Percentiles rank a stretch among this genome's conserved stretches.
These are phyloP conservation scores for Mythimna pallens DNA, from an alignment of 2,888 invertebrate genomes.

Conservation along the genomic window DNA sequence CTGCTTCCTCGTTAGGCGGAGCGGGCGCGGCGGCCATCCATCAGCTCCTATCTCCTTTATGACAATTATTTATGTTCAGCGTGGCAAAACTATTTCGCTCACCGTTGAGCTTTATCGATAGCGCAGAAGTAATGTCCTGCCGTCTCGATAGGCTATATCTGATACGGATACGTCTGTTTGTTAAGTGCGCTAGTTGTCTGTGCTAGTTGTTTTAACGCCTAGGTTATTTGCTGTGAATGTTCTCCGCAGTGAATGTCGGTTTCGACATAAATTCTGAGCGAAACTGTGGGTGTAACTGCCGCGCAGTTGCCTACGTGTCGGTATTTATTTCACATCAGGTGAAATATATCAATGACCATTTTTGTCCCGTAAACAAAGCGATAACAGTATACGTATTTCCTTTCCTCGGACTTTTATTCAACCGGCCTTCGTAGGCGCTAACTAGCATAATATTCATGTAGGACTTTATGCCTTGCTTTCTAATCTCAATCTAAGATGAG, in stretches of 20 bases:
- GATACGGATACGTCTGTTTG: constrained; percentile 90
- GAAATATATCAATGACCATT: constrained; percentile 81
- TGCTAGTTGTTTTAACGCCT: constrained; percentile 90
- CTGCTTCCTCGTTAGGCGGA: constrained; percentile 83
- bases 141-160: constrained; percentile 88
- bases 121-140: constrained; percentile 88
- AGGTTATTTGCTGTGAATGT: constrained; percentile 88
- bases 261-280: constrained; percentile 89
- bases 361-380: constrained; percentile 74
- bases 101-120: constrained; percentile 90
- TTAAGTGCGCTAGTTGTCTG: constrained; percentile 89
- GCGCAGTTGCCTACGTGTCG: constrained; percentile 82
- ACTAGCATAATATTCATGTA: constrained; percentile 55
- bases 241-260: constrained; percentile 87
- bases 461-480: constrained; percentile 48
- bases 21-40: constrained; percentile 81
- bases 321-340: constrained; percentile 84
- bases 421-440: constrained; percentile 58
- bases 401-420: constrained; percentile 57
- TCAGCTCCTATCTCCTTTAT: constrained; percentile 88
- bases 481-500: constrained; percentile 61
- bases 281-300: constrained; percentile 89
- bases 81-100: constrained; percentile 89
- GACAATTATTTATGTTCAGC: constrained; percentile 90
- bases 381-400: constrained; percentile 64